Evolutionary conservation across 2,113 vertebrate genomes (phyloP).

Genomic region (Dendrocopos noguchii): DNA sequence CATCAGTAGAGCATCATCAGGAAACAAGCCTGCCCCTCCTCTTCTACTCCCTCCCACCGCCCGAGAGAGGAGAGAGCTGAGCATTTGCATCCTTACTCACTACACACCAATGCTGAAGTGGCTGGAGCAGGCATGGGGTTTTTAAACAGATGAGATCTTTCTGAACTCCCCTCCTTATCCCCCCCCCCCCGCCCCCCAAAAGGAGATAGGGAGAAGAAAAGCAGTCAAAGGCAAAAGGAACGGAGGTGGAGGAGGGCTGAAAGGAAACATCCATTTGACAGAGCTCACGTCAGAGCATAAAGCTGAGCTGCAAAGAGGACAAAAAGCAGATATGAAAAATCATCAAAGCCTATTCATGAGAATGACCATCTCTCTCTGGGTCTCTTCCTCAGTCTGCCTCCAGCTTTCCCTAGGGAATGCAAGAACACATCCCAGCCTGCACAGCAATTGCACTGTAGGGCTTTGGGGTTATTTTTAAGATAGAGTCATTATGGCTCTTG

Average conservation of each 20-base stretch:
- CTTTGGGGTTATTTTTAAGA: slow-evolving; percentile 53
- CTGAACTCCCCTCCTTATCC: neutral
- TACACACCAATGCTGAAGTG: neutral
- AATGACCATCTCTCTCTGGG: neutral
- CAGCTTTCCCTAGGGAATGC: neutral
- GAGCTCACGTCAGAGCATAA: neutral
- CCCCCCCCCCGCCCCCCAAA: neutral
- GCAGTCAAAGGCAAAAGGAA: neutral
- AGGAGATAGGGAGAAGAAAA: neutral
- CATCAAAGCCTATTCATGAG: slow-evolving; percentile 17
- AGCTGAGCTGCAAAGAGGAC: slow-evolving; percentile 3
- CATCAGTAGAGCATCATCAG: neutral
- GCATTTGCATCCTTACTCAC: neutral
- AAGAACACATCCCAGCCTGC: slow-evolving; percentile 11
- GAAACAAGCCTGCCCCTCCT: neutral
- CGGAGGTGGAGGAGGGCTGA: neutral
- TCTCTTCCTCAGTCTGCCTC: neutral
- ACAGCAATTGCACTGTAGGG: neutral
- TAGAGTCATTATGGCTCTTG: neutral
- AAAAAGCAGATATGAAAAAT: neutral
- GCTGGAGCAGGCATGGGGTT: neutral
- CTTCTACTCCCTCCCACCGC: neutral
- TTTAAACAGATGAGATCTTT: neutral
- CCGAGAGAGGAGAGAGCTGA: neutral
- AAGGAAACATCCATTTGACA: neutral